These are phyloP conservation scores for Drosophila leontia DNA, from an alignment of 1,140 invertebrate species.

Conservation along the genomic window DNA sequence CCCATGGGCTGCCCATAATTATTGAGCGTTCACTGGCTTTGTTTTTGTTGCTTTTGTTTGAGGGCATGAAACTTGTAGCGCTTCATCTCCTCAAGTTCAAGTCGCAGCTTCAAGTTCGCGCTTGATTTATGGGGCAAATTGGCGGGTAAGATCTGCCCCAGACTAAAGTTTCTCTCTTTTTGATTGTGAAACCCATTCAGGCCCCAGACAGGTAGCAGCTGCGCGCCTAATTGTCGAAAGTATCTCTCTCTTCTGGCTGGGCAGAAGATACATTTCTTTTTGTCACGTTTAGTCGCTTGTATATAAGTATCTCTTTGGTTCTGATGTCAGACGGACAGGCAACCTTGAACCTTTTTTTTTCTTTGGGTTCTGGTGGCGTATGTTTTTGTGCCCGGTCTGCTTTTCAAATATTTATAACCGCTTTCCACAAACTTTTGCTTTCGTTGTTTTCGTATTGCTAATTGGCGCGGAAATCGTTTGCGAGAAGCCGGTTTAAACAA, in stretches of 20 bases:
- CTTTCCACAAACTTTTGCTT: slow-evolving; percentile 77
- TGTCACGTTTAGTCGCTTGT: slow-evolving; percentile 71
- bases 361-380: slow-evolving; percentile 42
- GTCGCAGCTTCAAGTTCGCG: slow-evolving; percentile 51
- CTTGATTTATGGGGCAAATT: slow-evolving; percentile 23
- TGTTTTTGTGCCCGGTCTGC: slow-evolving; percentile 12
- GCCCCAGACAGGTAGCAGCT: slow-evolving; percentile 71
- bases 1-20: slow-evolving; percentile 57
- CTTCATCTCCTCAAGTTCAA: slow-evolving; percentile 60
- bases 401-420: slow-evolving; percentile 66
- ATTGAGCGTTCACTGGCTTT: slow-evolving; percentile 33
- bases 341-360: slow-evolving; percentile 76
- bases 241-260: slow-evolving; percentile 53
- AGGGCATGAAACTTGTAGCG: slow-evolving; percentile 68
- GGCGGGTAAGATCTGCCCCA: slow-evolving; percentile 16
- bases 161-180: slow-evolving; percentile 41
- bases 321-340: slow-evolving; percentile 71
- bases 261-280: slow-evolving; percentile 80
- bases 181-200: slow-evolving; percentile 8
- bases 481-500: slow-evolving; percentile 57
- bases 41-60: slow-evolving; percentile 14
- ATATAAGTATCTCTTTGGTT: slow-evolving; percentile 12
- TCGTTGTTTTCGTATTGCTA: slow-evolving; percentile 65
- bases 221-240: slow-evolving; percentile 74
- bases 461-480: slow-evolving; percentile 74